These are phyloP conservation scores for Brachionus sp. DNA, from an alignment of 1,140 invertebrate genomes.

Conservation along the genomic window DNA sequence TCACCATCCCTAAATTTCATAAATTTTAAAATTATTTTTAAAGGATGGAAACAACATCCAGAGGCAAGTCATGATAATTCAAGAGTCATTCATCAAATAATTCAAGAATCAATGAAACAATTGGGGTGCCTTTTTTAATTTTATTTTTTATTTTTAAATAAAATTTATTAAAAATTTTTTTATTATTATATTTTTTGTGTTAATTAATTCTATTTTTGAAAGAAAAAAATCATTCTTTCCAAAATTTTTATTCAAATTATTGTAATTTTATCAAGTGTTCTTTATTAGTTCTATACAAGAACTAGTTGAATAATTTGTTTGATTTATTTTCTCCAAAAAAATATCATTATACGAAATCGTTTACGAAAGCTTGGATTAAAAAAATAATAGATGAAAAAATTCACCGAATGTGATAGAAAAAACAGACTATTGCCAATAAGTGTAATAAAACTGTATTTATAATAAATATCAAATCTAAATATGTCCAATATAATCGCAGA, in stretches of 20 bases:
- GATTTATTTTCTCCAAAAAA: conserved; percentile 9
- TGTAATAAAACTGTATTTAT: neutral
- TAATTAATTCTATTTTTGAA: too few relatives aligned
- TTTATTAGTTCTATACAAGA: too few relatives aligned
- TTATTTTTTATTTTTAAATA: neutral
- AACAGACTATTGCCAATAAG: conserved; percentile 2
- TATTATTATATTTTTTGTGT: too few relatives aligned
- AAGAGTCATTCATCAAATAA: conserved; percentile 65
- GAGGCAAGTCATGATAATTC: conserved; percentile 65
- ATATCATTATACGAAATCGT: neutral
- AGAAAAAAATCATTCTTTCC: too few relatives aligned
- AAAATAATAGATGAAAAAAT: conserved; percentile 28
- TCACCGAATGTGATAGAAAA: conserved; percentile 16
- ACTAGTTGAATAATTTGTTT: too few relatives aligned
- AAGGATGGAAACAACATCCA: conserved; percentile 63
- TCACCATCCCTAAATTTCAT: too few relatives aligned
- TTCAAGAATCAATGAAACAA: conserved; percentile 67
- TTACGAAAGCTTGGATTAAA: conserved; percentile 22
- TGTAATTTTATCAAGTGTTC: too few relatives aligned
- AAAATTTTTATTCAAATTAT: too few relatives aligned
- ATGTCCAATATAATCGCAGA: conserved; percentile 3
- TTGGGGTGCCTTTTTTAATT: conserved; percentile 58
- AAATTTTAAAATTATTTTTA: conserved; percentile 45
- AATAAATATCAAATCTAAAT: neutral
- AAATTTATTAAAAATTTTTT: too few relatives aligned